Base-by-base conservation (phyloP, 2,888 invertebrate species). In the Drosophila testacea region DNA sequence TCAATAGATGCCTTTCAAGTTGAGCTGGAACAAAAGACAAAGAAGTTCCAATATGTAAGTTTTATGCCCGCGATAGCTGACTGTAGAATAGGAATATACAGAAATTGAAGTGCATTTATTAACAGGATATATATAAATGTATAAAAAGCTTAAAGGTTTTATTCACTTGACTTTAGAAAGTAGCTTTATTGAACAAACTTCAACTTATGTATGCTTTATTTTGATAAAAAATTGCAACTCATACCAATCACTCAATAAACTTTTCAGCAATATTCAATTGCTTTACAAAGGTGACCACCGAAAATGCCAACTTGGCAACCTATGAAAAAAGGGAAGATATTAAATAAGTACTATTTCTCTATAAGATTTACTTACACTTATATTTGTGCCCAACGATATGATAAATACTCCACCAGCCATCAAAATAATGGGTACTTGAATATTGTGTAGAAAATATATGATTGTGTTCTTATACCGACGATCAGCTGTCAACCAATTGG, bases 241-340 rank as follows among this genome's bases (percentile, higher is more conserved):
- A 13, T 10, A 11, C 2, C 7, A 0, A 13, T 47, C 9, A 42
- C 34, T 50, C 3, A 11, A 54, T 32, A 44, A 83, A 87, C 36
- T 46, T 76, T 6, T 84, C 79, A 1, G 82, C 85, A 47, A 83
- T 57, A 27, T 83, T 82, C 13, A 83, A 56, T 42, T 87, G 79
- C 38, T 69, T 61, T 0, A 79, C 73, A 1, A 87, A 48, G 0
- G 83, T 83, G 5, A 82, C 61, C 6, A 83, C 83, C 0, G 88
- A 70, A 51, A 83, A 88, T 0, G 88, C 81, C 39, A 85, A 44
- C n/a, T 85, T 88, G 0, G 86, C 77, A 11, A 83, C 78, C 83
- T 82, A 0, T 0, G 11, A 32, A n/a, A n/a, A 4, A 6, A 28
- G 10, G 6, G 0, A 10, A 4, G 1, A 9, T 10, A 0, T 4